Evolutionary conservation across 2,797 vertebrate genomes (phyloP).

Genomic region (Aldrovandia affinis): DNA sequence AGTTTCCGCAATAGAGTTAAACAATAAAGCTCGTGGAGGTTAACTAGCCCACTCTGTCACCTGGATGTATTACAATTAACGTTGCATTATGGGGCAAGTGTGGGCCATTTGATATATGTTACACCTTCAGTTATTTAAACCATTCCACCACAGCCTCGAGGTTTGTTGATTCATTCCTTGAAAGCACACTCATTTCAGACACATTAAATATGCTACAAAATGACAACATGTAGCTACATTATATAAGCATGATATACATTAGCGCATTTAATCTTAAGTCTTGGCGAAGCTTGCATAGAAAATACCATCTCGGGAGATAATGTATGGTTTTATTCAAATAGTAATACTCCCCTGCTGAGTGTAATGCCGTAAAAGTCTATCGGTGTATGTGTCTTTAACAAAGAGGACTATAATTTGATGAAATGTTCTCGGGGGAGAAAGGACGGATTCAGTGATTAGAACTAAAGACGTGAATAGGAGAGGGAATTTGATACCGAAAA

Average conservation of each 20-base stretch:
- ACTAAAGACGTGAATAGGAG: neutral
- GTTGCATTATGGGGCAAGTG: slow-evolving; percentile 35
- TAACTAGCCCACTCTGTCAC: neutral
- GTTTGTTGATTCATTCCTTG: slow-evolving; percentile 24
- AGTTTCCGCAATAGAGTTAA: neutral
- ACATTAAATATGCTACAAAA: slow-evolving; percentile 19
- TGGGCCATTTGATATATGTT: slow-evolving; percentile 21
- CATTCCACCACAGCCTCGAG: slow-evolving; percentile 31
- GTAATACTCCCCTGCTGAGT: slow-evolving; percentile 2
- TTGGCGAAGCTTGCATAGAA: neutral
- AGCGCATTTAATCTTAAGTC: neutral
- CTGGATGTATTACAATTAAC: slow-evolving; percentile 24
- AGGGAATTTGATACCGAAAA: neutral
- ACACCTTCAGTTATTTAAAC: slow-evolving; percentile 44
- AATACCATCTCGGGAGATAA: neutral
- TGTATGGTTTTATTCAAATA: neutral
- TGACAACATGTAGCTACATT: neutral
- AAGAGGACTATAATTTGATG: neutral
- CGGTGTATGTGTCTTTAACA: neutral
- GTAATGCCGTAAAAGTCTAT: neutral
- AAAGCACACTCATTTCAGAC: slow-evolving; percentile 12
- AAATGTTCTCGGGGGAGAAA: neutral
- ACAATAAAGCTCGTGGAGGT: neutral
- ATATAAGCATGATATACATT: too few species aligned
- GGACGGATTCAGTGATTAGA: neutral